Evolutionary conservation across 2,113 vertebrate species (phyloP), one percentile per base, ranked within the genome.

Genomic region (Podarcis cretensis): DNA sequence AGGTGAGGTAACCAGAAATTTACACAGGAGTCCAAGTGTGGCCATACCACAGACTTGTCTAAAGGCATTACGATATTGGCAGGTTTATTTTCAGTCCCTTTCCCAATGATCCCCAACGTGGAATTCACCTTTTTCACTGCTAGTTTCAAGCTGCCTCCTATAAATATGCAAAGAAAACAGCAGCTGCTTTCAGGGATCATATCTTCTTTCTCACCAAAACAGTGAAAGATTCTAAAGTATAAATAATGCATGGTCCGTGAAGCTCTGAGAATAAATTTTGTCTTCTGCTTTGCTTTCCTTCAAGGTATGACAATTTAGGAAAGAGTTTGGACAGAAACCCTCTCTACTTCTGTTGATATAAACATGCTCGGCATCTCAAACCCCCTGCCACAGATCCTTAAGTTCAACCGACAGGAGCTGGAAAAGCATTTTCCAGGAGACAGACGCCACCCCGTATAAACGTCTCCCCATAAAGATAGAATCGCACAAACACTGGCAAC

Each of bases 281-380:
- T 96, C 95, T 97, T 95, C 96, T 95, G 86, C 89, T 96, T 96
- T 96, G 89, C 95, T 97, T 97, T 94, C 87, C 94, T 96, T 96
- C 92, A 96, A 96, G 95, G 96, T 94, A 95, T 80, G 93, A 95
- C 95, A 96, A 95, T 93, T 95, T 95, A 92, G 88, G 91, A 95
- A 92, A 90, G 94, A 82, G 87, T 85, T 88, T 80, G 65, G 89
- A 59, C 87, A 76, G 93, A 91, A 93, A 92, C 77, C 74, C 93
- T 95, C 92, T 95, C 91, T 95, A 92, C 95, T 95, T 96, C 94
- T 87, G 86, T 94, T 94, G 90, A 81, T 91, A 96, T 91, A 94
- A 96, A 94, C 93, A 95, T 3, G 3, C 86, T 57, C 89, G 80
- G 20, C 48, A 86, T 92, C 96, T 95, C 94, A 95, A 93, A 95